Conservation (phyloP, 2,113 vertebrate species). For the Nycticebus coucang region DNA sequence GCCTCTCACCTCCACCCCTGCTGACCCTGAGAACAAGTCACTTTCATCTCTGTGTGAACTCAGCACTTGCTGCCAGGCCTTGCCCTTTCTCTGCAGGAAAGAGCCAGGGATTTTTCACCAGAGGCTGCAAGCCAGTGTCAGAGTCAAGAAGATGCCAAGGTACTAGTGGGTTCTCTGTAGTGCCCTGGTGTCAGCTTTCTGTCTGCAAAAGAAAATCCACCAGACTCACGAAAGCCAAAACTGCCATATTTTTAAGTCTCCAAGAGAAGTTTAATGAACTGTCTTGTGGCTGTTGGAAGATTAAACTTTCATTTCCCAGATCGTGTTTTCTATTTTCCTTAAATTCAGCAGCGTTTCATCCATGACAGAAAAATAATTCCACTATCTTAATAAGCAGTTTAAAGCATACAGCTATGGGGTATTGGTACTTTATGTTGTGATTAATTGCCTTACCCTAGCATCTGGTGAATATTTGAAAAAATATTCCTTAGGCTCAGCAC, state of each 20-base stretch:
- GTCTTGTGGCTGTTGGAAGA: constrained; percentile 15
- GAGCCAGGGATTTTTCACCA: constrained; percentile 37
- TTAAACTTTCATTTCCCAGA: background rate
- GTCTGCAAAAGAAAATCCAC: constrained; percentile 23
- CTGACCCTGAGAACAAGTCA: background rate
- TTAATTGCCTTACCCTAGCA: constrained; percentile 40
- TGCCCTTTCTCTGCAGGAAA: constrained; percentile 13
- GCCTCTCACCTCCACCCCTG: background rate
- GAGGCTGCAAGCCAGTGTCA: background rate
- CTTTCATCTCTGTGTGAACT: background rate
- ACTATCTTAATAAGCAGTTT: background rate
- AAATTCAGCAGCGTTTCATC: constrained; percentile 5
- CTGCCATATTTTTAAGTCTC: constrained; percentile 29
- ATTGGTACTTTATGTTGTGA: background rate
- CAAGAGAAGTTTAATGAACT: background rate
- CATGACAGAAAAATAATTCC: constrained; percentile 14
- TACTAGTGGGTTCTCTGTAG: background rate
- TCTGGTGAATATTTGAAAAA: constrained; percentile 9
- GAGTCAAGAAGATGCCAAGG: background rate
- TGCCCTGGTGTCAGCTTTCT: constrained; percentile 44
- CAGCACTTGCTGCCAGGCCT: background rate
- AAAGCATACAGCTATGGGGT: background rate
- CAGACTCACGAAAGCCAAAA: background rate
- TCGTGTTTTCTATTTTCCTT: constrained; percentile 49
- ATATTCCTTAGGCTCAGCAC: background rate